These are phyloP conservation scores for Lepisosteus oculatus DNA, from an alignment of 2,113 vertebrate genomes.

Conservation along the genomic window DNA sequence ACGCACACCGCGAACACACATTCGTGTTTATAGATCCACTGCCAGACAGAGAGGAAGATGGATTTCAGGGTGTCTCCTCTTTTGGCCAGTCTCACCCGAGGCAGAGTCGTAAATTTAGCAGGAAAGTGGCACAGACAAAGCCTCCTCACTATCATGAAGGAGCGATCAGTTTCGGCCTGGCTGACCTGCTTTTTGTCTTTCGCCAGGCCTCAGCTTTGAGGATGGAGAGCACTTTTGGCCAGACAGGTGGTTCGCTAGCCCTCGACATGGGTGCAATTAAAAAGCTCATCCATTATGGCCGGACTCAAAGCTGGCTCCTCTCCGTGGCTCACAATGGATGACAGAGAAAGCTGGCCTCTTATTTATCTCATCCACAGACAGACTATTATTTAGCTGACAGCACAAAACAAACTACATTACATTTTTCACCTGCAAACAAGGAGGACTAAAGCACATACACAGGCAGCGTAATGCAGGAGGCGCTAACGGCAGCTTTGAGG, in stretches of 20 bases:
- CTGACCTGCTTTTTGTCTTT: slow-evolving; percentile 16
- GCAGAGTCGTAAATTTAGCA: slow-evolving; percentile 14
- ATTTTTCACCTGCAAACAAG: slow-evolving; percentile 16
- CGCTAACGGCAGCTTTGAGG: not conserved
- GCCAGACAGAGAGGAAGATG: slow-evolving; percentile 2
- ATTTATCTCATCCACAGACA: slow-evolving; percentile 15
- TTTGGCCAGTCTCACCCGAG: slow-evolving; percentile 5
- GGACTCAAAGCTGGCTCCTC: not conserved
- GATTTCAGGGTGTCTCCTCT: slow-evolving; percentile 6
- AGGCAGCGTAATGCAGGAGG: not conserved
- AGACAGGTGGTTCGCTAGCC: slow-evolving; percentile 14
- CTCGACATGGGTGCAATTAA: slow-evolving; percentile 4
- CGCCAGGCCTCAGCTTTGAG: slow-evolving; percentile 9
- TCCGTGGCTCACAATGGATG: slow-evolving; percentile 15
- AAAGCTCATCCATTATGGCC: slow-evolving; percentile 22
- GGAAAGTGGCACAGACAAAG: slow-evolving; percentile 8
- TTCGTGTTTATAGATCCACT: slow-evolving; percentile 19
- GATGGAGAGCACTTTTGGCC: not conserved
- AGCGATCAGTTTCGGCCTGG: not conserved
- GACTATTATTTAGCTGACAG: slow-evolving; percentile 12
- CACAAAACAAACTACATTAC: slow-evolving; percentile 15
- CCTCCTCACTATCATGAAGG: not conserved
- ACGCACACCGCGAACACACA: too few species aligned
- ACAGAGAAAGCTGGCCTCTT: slow-evolving; percentile 7
- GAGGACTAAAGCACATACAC: not conserved